phyloP scores from a whole-genome alignment of 2,113 vertebrate genomes.

The Athene cunicularia region DNA sequence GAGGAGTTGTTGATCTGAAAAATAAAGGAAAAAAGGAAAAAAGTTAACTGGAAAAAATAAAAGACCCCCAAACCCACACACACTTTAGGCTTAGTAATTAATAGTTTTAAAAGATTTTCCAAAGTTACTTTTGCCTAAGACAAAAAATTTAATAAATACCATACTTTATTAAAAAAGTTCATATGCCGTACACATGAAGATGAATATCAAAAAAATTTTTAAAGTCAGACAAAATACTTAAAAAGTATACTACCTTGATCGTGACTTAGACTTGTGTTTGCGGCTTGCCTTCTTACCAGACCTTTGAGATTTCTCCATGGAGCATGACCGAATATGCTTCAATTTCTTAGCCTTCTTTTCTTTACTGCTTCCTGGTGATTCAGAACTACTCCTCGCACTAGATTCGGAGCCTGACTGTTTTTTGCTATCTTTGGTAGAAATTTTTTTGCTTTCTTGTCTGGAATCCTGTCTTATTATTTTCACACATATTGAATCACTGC shows the following conservation, averaged over 20 bases:
- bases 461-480: slow-evolving; percentile 88
- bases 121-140: slow-evolving; percentile 69
- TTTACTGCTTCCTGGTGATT: slow-evolving; percentile 92
- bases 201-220: slow-evolving; percentile 42
- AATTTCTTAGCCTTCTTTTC: slow-evolving; percentile 98
- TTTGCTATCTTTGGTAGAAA: slow-evolving; percentile 88
- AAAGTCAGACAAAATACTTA: slow-evolving; percentile 83
- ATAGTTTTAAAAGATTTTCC: slow-evolving; percentile 66
- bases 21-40: slow-evolving; percentile 70
- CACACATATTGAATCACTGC: slow-evolving; percentile 80
- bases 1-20: slow-evolving; percentile 92
- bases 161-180: slow-evolving; percentile 71
- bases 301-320: slow-evolving; percentile 99
- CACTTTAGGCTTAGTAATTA: slow-evolving; percentile 72
- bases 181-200: slow-evolving; percentile 80
- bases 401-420: slow-evolving; percentile 92
- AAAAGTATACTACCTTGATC: slow-evolving; percentile 99
- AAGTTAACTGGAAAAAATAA: slow-evolving; percentile 69
- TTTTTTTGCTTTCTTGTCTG: slow-evolving; percentile 87
- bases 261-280: slow-evolving; percentile 99
- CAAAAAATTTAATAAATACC: slow-evolving; percentile 73
- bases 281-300: slow-evolving; percentile 99
- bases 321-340: slow-evolving; percentile 97
- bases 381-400: slow-evolving; percentile 91
- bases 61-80: slow-evolving; percentile 71